These are phyloP conservation scores for Glyptemys insculpta DNA, from an alignment of 2,797 vertebrate species.

Conservation along the genomic window DNA sequence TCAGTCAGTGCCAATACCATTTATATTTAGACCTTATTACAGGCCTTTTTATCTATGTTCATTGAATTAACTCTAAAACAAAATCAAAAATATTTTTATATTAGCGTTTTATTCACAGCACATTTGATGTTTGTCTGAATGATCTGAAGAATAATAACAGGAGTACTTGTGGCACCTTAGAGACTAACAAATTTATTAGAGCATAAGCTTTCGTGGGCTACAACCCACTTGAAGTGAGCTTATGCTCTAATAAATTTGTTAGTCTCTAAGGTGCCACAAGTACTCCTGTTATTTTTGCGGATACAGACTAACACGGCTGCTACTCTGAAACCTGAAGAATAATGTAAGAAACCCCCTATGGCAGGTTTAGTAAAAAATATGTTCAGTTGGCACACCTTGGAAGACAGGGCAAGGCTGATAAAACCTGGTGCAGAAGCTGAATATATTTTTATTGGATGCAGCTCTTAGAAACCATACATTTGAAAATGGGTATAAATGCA, in stretches of 20 bases:
- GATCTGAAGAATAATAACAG: neutral
- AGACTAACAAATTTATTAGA: too few relatives aligned
- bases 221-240: too few relatives aligned
- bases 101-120: neutral
- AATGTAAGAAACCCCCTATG: neutral
- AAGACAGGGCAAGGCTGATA: neutral
- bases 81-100: neutral
- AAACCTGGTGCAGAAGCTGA: neutral
- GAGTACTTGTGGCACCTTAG: too few relatives aligned
- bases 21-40: neutral
- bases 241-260: too few relatives aligned
- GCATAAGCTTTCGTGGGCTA: too few relatives aligned
- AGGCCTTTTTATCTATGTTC: neutral
- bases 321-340: too few relatives aligned
- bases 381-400: neutral
- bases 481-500: neutral
- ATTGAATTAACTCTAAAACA: neutral
- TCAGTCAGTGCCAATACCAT: neutral
- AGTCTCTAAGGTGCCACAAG: too few relatives aligned
- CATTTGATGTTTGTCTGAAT: neutral
- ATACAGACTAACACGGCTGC: too few relatives aligned
- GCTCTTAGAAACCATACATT: fast-evolving
- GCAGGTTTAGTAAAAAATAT: neutral
- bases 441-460: neutral
- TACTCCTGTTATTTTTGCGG: too few relatives aligned